These are phyloP conservation scores for Empis stercorea DNA, from an alignment of 2,888 invertebrate species.

Conservation along the genomic window DNA sequence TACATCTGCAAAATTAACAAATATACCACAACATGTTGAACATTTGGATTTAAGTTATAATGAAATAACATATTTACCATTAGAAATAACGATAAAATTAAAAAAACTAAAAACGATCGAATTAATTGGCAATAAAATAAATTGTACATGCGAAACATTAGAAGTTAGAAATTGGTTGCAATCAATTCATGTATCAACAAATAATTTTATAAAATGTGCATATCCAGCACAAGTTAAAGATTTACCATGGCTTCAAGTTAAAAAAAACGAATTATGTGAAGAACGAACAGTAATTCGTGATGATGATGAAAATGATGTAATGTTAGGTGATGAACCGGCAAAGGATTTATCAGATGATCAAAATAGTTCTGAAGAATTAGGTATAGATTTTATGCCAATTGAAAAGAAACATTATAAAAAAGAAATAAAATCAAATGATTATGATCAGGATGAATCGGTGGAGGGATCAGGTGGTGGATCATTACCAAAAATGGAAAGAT, in stretches of 20 bases:
- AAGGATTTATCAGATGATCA: conserved; percentile 28
- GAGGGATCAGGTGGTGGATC: conserved; percentile 30
- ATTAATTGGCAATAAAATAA: conserved; percentile 52
- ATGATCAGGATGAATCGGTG: conserved; percentile 19
- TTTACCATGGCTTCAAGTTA: conserved; percentile 45
- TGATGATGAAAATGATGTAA: conserved; percentile 40
- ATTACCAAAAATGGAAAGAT: conserved; percentile 18
- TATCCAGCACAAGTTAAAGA: conserved; percentile 40
- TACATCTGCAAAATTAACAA: conserved; percentile 39
- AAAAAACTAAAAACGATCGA: conserved; percentile 45
- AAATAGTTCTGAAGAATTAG: conserved; percentile 28
- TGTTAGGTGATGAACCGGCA: conserved; percentile 50
- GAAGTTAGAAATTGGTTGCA: conserved; percentile 48
- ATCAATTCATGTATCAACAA: conserved; percentile 41
- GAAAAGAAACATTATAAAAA: conserved; percentile 18
- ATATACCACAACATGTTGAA: conserved; percentile 46
- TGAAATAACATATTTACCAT: conserved; percentile 44
- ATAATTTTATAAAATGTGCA: conserved; percentile 42
- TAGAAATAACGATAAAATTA: conserved; percentile 42
- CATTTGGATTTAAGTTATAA: conserved; percentile 51
- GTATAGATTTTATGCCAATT: conserved; percentile 26
- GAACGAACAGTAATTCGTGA: conserved; percentile 7
- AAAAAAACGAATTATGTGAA: conserved; percentile 41
- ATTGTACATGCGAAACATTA: conserved; percentile 58
- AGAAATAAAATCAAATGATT: neutral